Percentiles rank a stretch among this genome's conserved stretches.
phyloP scores from a whole-genome alignment of 2,888 invertebrate genomes.

The Lepidochrysops patricia region DNA sequence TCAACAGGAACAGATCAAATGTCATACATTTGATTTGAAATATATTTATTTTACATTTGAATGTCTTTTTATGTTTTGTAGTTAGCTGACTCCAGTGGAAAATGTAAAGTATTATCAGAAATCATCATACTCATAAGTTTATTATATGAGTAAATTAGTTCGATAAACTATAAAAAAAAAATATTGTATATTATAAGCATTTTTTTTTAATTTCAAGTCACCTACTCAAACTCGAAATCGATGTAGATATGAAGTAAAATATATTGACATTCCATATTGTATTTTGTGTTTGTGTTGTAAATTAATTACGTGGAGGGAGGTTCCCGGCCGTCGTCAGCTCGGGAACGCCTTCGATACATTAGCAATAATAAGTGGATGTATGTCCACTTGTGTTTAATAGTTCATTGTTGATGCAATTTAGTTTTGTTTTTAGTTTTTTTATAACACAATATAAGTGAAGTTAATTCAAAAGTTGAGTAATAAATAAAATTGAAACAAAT shows the following conservation, averaged over 20 bases:
- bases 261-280: constrained; percentile 74
- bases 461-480: not conserved
- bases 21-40: constrained; percentile 75
- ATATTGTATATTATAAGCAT: constrained; percentile 64
- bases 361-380: not conserved
- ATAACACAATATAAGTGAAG: not conserved
- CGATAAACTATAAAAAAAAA: constrained; percentile 41
- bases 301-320: constrained; percentile 23
- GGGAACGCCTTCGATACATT: not conserved
- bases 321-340: not conserved
- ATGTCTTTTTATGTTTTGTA: constrained; percentile 73
- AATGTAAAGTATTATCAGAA: constrained; percentile 47
- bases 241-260: constrained; percentile 72
- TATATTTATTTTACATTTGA: constrained; percentile 73
- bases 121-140: constrained; percentile 43
- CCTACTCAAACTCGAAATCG: constrained; percentile 60
- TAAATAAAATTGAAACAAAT: constrained; percentile 5
- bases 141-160: constrained; percentile 35
- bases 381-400: constrained; percentile 1
- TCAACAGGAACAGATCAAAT: constrained; percentile 68
- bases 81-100: constrained; percentile 64
- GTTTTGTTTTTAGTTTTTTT: constrained; percentile 9
- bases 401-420: constrained; percentile 6
- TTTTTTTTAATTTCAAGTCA: constrained; percentile 57
- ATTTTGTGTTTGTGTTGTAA: constrained; percentile 64